These are phyloP conservation scores for Meloidogyne floridensis DNA, from an alignment of 1,140 invertebrate genomes.

Conservation along the genomic window DNA sequence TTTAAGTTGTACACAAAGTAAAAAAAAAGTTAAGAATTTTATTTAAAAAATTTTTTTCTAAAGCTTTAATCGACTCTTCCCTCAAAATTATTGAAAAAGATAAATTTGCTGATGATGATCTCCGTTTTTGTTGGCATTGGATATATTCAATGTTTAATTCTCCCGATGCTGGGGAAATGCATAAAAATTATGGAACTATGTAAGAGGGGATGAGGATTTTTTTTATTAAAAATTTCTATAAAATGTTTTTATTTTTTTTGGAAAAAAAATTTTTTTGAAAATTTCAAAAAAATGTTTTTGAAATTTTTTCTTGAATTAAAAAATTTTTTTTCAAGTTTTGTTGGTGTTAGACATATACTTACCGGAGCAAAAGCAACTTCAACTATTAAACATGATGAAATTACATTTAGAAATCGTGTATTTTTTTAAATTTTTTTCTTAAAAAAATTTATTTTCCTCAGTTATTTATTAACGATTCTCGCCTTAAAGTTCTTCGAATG, in stretches of 20 bases:
- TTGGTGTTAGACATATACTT: conserved; percentile 36
- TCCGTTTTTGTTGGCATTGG: conserved; percentile 46
- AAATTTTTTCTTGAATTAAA: not conserved
- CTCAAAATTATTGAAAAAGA: conserved; percentile 38
- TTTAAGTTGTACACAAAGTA: conserved; percentile 30
- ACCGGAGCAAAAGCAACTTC: conserved; percentile 35
- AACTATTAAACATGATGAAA: conserved; percentile 39
- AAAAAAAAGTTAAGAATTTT: not conserved
- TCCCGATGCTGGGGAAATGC: conserved; percentile 6
- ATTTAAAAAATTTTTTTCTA: conserved; percentile 2
- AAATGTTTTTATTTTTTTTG: too few species aligned
- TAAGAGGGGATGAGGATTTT: not conserved
- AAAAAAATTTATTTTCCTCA: conserved; percentile 19
- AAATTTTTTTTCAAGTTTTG: conserved; percentile 33
- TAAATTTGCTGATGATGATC: conserved; percentile 35
- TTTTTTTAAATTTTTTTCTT: conserved; percentile 25
- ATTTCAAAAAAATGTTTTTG: too few species aligned
- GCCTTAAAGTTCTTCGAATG: conserved; percentile 49
- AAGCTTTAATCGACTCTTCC: conserved; percentile 41
- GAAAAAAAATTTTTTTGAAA: too few species aligned
- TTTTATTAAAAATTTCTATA: too few species aligned
- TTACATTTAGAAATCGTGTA: conserved; percentile 43
- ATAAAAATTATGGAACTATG: conserved; percentile 37
- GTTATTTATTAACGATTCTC: conserved; percentile 49
- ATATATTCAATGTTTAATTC: conserved; percentile 34